Base-by-base conservation (phyloP, 2,113 vertebrate species). In the Azemiops feae region DNA sequence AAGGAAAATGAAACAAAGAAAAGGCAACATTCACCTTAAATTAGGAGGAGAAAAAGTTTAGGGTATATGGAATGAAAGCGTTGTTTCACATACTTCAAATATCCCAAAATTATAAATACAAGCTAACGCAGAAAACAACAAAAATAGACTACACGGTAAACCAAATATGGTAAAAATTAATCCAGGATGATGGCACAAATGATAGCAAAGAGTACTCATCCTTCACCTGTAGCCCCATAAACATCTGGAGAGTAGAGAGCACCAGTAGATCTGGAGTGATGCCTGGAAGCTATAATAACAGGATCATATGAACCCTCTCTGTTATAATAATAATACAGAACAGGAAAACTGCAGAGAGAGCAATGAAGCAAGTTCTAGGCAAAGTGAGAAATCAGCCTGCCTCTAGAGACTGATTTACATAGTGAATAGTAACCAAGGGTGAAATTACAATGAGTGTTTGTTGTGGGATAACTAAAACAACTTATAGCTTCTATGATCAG, bases 191-290 rank as follows among this genome's bases (percentile, higher is more conserved):
- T 95, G 92, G 96, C 94, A 97, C 92, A 97, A 97, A 97, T 95
- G 96, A 97, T 30, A 96, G 95, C 96, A 96, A 97, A 97, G 93
- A 95, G 98, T 98, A 98, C 97, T 99, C 98, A 99, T 98, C 98
- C 98, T 99, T 99, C 99, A 99, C 99, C 99, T 99, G 99, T 96
- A 97, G 98, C 98, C 98, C 99, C 99, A 96, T 98, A 99, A 97
- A 97, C 98, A 94, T 99, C 99, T 96, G 99, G 98, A 97, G 98
- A 96, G 98, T 98, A 99, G 97, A 99, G 99, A 95, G 99, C 98
- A 98, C 99, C 99, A 93, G 99, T 99, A 94, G 99, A 99, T 98
- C 99, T 98, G 98, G 99, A 99, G 97, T 99, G 99, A 98, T 99
- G 99, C 97, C 99, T 98, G 96, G 99, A 98, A 95, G 99, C 99